Percentiles rank a stretch among this genome's conserved stretches.
Evolutionary conservation across 2,888 invertebrate genomes (phyloP).

Genomic region (Pyrrhia umbra): DNA sequence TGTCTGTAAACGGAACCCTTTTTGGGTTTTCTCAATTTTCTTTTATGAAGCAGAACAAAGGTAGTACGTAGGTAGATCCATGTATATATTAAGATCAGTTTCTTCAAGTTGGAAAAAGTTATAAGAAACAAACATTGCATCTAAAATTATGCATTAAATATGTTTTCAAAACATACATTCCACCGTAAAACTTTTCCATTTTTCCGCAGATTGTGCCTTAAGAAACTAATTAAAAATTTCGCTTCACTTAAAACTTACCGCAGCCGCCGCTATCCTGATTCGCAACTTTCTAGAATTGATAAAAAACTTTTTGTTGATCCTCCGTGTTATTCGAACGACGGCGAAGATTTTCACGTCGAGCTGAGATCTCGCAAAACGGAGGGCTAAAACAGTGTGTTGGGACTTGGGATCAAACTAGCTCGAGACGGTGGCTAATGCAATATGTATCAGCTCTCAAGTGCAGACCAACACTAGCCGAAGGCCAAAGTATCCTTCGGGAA

Average conservation of each 20-base stretch:
- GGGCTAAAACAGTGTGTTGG: constrained; percentile 73
- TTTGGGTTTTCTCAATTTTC: constrained; percentile 41
- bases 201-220: constrained; percentile 51
- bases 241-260: constrained; percentile 56
- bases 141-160: constrained; percentile 12
- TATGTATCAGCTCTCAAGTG: constrained; percentile 78
- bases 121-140: constrained; percentile 13
- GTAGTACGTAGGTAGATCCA: constrained; percentile 9
- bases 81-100: background rate
- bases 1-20: constrained; percentile 37
- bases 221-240: constrained; percentile 62
- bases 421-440: constrained; percentile 77
- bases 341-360: constrained; percentile 57
- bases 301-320: constrained; percentile 66
- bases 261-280: constrained; percentile 43
- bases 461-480: constrained; percentile 58
- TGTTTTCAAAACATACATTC: constrained; percentile 38
- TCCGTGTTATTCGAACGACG: constrained; percentile 61
- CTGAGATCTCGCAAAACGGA: constrained; percentile 60
- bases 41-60: constrained; percentile 33
- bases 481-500: constrained; percentile 55
- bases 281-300: constrained; percentile 61
- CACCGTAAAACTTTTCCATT: constrained; percentile 37
- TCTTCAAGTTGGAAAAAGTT: background rate
- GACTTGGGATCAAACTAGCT: constrained; percentile 75